Percentiles rank a stretch among this genome's conserved stretches.
Conservation (phyloP, 2,888 invertebrate species). For the Teleiodes luculella region DNA sequence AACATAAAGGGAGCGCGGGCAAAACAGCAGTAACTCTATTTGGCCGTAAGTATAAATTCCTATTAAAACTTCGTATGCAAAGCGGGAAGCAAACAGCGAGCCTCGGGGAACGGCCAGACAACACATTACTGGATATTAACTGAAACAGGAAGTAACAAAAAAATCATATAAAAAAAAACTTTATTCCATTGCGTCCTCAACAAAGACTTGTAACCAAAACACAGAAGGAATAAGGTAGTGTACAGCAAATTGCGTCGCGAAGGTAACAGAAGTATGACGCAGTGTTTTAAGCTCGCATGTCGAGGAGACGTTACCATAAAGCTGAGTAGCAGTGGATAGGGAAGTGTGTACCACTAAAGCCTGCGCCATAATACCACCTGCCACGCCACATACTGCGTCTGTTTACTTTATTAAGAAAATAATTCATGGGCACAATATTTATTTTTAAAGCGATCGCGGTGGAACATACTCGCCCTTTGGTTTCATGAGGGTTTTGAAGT, state of each 20-base stretch:
- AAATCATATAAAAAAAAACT: neutral
- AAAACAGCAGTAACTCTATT: neutral
- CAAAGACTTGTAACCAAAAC: too few relatives aligned
- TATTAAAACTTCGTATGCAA: slow-evolving; percentile 2
- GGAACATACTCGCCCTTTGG: too few relatives aligned
- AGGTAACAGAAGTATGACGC: neutral
- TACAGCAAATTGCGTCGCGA: neutral
- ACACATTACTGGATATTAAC: slow-evolving; percentile 2
- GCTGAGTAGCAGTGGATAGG: neutral
- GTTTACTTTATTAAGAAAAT: too few relatives aligned
- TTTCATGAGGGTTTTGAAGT: too few relatives aligned
- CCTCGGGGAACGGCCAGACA: neutral
- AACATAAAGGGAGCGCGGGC: neutral
- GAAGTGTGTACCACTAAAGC: neutral
- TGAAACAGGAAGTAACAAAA: neutral
- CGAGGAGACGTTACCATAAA: neutral
- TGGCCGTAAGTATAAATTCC: neutral
- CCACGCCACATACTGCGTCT: neutral
- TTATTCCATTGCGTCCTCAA: neutral
- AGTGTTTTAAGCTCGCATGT: neutral
- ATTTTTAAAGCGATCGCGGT: too few relatives aligned
- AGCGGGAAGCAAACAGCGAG: neutral
- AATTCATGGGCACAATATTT: too few relatives aligned
- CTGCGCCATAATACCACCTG: neutral
- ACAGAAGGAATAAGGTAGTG: neutral